Conservation (phyloP, 2,888 invertebrate genomes). For the Celastrina argiolus region DNA sequence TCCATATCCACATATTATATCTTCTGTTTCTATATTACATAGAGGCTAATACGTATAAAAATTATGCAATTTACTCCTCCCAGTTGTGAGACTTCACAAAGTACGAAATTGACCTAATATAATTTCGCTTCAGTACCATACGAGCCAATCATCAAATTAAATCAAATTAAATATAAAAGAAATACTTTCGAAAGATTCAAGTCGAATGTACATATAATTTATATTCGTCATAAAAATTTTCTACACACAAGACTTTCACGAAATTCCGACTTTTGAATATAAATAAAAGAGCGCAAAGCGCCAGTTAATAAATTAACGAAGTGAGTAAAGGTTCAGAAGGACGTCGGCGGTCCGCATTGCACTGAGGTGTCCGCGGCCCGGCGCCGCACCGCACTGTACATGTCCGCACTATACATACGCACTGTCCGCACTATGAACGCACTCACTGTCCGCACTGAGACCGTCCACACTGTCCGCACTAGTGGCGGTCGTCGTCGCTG, state of each 20-base stretch:
- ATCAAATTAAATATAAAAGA: slow-evolving; percentile 37
- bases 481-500: slow-evolving; percentile 31
- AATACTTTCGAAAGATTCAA: slow-evolving; percentile 53
- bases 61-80: slow-evolving; percentile 41
- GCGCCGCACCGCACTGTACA: slow-evolving; percentile 33
- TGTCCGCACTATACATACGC: slow-evolving; percentile 23
- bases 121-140: slow-evolving; percentile 28
- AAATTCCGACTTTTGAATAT: slow-evolving; percentile 68
- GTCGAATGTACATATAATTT: slow-evolving; percentile 69
- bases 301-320: slow-evolving; percentile 47
- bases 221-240: slow-evolving; percentile 76
- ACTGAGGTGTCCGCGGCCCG: slow-evolving; percentile 36
- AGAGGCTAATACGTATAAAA: slow-evolving; percentile 45
- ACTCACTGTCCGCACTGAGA: slow-evolving; percentile 16
- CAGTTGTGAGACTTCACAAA: slow-evolving; percentile 37
- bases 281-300: slow-evolving; percentile 44
- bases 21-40: slow-evolving; percentile 47
- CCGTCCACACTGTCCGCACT: neutral
- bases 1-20: slow-evolving; percentile 49
- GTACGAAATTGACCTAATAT: slow-evolving; percentile 40
- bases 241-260: slow-evolving; percentile 74
- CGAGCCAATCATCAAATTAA: slow-evolving; percentile 32
- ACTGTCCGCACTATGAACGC: slow-evolving; percentile 29
- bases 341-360: slow-evolving; percentile 32
- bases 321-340: slow-evolving; percentile 30